Base-by-base conservation (phyloP, 2,113 vertebrate genomes). In the Corythoichthys intestinalis region DNA sequence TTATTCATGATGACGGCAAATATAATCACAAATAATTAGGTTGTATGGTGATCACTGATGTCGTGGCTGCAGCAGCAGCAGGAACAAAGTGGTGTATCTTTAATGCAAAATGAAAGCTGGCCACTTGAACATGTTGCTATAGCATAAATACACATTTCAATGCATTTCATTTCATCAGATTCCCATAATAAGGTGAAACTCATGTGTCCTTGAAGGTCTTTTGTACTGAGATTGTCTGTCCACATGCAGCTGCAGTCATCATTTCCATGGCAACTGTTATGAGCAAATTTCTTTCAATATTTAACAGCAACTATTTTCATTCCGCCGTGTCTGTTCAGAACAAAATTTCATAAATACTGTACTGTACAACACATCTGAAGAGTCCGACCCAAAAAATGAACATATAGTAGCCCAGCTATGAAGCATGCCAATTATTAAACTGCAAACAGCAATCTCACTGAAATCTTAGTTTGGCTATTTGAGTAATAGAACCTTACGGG, bases 1-100 rank as follows among this genome's bases (percentile, higher is more conserved):
- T 90, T 82, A 87, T 81, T 90, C 82, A 90, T 56, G 38, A 78
- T 86, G 83, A 90, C 85, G 81, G 80, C 77, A 86, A 82, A 87
- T 87, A 82, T 80, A 88, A 89, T 89, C 70, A 80, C 73, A 50
- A 77, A 77, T 84, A 85, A 88, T 90, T 87, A 89, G 70, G 68
- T 70, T 70, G 72, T 79, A 78, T 67, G 60, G 78, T 67, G 41
- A 71, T 64, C 48, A 1, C 52, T 57, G 58, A 70, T 69, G 81
- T 66, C 70, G 9, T 6, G 38, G 59, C 38, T 20, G 59, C 65
- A 56, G 73, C 70, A 76, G 7, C 46, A 41, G 6, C 20, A 28
- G 20, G 20, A 44, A 59, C 59, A 67, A 69, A 6, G 38, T 15
- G 17, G 34, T 0, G 10, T 46, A 34, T 69, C 38, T 67, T 67